Evolutionary conservation across 2,797 vertebrate genomes (phyloP).

Genomic region (Crypturellus tataupa): DNA sequence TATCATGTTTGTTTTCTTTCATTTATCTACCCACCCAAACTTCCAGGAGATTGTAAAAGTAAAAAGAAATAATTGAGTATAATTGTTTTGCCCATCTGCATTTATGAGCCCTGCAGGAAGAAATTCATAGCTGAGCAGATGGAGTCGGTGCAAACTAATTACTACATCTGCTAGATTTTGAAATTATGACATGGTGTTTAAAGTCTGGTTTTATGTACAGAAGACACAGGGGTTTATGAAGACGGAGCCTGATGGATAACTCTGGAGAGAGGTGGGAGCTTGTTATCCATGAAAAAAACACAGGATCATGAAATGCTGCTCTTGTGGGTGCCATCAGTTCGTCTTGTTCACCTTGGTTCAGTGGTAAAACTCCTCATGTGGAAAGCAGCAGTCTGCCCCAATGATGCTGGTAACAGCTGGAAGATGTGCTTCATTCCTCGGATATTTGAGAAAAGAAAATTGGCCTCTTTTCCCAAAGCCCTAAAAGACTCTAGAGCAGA

Average conservation of each 20-base stretch:
- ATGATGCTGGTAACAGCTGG: neutral
- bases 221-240: neutral
- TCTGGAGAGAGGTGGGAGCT: neutral
- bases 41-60: neutral
- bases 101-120: neutral
- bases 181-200: neutral
- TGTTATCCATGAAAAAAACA: neutral
- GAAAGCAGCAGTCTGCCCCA: neutral
- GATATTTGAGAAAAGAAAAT: conserved; percentile 8
- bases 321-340: neutral
- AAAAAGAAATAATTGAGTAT: neutral
- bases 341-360: neutral
- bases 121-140: conserved; percentile 37
- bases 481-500: neutral
- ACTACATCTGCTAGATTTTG: neutral
- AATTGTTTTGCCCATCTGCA: conserved; percentile 6
- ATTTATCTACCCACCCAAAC: neutral
- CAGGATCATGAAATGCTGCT: neutral
- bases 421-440: neutral
- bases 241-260: neutral
- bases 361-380: neutral
- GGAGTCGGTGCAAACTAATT: neutral
- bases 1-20: neutral
- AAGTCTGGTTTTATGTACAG: neutral
- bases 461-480: neutral